Conservation (phyloP, 1,140 invertebrate species). For the Euglossa dilemma region DNA sequence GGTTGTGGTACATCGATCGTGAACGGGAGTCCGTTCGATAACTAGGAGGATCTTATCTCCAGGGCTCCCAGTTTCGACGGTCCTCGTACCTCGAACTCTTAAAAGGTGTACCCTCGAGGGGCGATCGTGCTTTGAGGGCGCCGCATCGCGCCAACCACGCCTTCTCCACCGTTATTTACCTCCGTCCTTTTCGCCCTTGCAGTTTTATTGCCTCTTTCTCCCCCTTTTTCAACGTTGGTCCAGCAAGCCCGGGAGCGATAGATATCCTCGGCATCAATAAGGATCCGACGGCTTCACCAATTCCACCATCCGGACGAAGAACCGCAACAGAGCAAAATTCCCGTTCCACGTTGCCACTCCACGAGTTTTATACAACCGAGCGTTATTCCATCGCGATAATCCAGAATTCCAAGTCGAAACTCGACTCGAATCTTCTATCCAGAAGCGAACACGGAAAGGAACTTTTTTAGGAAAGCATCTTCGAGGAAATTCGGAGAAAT, state of each 20-base stretch:
- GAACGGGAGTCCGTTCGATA: constrained; percentile 77
- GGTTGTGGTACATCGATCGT: constrained; percentile 63
- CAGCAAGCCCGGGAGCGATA: constrained; percentile 74
- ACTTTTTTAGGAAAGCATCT: background rate
- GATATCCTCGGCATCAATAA: constrained; percentile 73
- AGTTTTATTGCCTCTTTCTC: constrained; percentile 70
- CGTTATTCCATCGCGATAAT: background rate
- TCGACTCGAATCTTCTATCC: background rate
- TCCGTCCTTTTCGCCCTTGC: constrained; percentile 72
- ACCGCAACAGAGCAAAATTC: constrained; percentile 6
- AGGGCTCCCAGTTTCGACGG: constrained; percentile 75
- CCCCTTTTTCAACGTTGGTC: constrained; percentile 61
- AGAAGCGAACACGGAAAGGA: background rate
- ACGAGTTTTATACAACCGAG: background rate
- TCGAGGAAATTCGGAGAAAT: background rate
- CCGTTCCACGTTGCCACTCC: background rate
- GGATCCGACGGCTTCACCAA: constrained; percentile 50
- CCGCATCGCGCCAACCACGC: constrained; percentile 78
- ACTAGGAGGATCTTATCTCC: constrained; percentile 78
- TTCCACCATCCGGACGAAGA: constrained; percentile 33
- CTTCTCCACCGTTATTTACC: constrained; percentile 75
- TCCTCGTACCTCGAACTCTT: constrained; percentile 65
- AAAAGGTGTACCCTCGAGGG: constrained; percentile 71
- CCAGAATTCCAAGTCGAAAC: background rate
- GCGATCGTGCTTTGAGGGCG: constrained; percentile 73